These are phyloP conservation scores for Gasteruption jaculator DNA, from an alignment of 2,888 invertebrate species.

Conservation along the genomic window DNA sequence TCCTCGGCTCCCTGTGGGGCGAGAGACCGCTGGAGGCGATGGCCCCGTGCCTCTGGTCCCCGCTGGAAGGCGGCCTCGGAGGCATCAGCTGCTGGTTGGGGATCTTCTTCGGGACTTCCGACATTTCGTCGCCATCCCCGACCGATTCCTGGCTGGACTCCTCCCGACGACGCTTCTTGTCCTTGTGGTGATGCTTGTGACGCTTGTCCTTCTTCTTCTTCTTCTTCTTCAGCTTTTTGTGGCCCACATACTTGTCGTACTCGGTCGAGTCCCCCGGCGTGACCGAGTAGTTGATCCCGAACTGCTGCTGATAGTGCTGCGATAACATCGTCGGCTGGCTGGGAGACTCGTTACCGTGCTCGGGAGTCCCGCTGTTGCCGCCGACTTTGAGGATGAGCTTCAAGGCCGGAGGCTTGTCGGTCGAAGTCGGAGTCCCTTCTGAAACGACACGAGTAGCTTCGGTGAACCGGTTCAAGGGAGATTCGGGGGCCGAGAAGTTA, in stretches of 20 bases:
- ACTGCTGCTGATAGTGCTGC: constrained; percentile 46
- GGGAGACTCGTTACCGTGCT: constrained; percentile 48
- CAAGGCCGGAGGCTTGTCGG: constrained; percentile 58
- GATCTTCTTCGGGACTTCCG: constrained; percentile 44
- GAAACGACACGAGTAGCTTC: too few relatives aligned
- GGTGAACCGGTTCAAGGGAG: constrained; percentile 4
- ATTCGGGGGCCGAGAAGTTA: constrained; percentile 18
- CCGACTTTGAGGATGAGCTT: constrained; percentile 74
- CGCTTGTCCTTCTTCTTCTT: constrained; percentile 76
- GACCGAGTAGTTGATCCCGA: constrained; percentile 48
- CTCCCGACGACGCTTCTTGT: constrained; percentile 61
- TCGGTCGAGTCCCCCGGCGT: constrained; percentile 44
- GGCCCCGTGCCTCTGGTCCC: constrained; percentile 28
- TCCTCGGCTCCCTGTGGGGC: constrained; percentile 71
- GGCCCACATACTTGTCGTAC: constrained; percentile 48
- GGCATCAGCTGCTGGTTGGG: constrained; percentile 35
- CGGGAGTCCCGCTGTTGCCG: constrained; percentile 64
- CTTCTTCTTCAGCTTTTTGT: constrained; percentile 73
- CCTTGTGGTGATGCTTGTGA: constrained; percentile 70
- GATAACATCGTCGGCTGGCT: constrained; percentile 42
- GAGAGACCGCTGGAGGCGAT: constrained; percentile 47
- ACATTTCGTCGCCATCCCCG: constrained; percentile 56
- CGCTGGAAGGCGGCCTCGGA: constrained; percentile 24
- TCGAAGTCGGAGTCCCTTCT: constrained; percentile 40
- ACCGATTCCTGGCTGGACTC: constrained; percentile 62